Percentiles rank a stretch among this genome's conserved stretches.
Evolutionary conservation across 2,113 vertebrate species (phyloP).

Genomic region (Tichodroma muraria): DNA sequence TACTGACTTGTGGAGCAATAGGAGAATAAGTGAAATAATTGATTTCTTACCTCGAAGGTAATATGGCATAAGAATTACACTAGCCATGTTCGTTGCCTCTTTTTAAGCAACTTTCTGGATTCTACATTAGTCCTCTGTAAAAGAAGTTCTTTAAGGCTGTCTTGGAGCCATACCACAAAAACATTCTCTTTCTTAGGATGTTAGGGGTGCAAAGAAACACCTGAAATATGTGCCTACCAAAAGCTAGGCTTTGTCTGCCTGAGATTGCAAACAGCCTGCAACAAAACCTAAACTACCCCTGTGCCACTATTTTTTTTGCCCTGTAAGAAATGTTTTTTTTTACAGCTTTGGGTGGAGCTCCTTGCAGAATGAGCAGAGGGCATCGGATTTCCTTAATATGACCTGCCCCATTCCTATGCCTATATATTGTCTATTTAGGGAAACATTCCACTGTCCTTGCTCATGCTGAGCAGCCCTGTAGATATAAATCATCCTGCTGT

Average conservation of each 20-base stretch:
- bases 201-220: background rate
- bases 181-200: background rate
- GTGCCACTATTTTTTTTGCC: background rate
- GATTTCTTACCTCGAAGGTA: conserved; percentile 47
- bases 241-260: background rate
- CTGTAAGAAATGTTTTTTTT: background rate
- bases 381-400: conserved; percentile 29
- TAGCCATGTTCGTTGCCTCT: background rate
- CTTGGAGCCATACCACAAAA: background rate
- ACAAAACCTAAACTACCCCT: background rate
- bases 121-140: background rate
- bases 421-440: conserved; percentile 61
- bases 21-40: conserved; percentile 8
- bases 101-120: background rate
- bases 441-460: conserved; percentile 61
- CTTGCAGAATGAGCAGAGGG: background rate
- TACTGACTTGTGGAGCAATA: conserved; percentile 26
- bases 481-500: conserved; percentile 50
- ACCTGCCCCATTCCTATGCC: conserved; percentile 22
- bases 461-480: conserved; percentile 20
- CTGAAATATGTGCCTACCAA: background rate
- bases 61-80: conserved; percentile 8
- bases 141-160: background rate
- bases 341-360: background rate
- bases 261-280: background rate